Percentiles rank a stretch among this genome's conserved stretches.
Evolutionary conservation across 2,888 invertebrate genomes (phyloP).

Genomic region (Clunio marinus): DNA sequence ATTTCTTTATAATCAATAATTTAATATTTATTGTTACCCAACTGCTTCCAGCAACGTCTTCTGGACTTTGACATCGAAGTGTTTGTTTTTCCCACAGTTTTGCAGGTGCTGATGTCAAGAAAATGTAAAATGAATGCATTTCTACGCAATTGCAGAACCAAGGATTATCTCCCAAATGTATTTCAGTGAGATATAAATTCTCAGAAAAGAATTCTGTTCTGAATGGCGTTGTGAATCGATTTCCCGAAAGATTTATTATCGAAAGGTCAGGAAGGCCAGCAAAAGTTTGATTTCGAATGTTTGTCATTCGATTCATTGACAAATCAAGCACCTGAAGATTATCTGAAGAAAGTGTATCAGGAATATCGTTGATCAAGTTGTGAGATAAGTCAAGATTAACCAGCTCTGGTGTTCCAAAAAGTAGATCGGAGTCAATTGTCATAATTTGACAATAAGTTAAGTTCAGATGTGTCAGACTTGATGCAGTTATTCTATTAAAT

Average conservation of each 20-base stretch:
- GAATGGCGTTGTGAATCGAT: conserved; percentile 64
- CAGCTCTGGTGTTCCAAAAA: conserved; percentile 59
- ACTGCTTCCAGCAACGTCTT: conserved; percentile 57
- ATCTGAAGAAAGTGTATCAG: conserved; percentile 58
- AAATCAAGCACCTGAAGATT: conserved; percentile 59
- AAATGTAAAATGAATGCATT: conserved; percentile 61
- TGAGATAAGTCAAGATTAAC: conserved; percentile 61
- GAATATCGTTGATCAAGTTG: conserved; percentile 62
- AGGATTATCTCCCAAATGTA: conserved; percentile 65
- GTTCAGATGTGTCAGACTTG: conserved; percentile 58
- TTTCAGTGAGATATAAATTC: conserved; percentile 56
- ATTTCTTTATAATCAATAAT: too few relatives aligned
- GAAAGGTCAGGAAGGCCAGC: conserved; percentile 58
- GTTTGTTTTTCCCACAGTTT: conserved; percentile 50
- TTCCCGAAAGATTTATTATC: conserved; percentile 63
- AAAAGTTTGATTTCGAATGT: conserved; percentile 61
- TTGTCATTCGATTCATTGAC: conserved; percentile 57
- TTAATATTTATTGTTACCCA: conserved; percentile 52
- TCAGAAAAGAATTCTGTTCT: conserved; percentile 57
- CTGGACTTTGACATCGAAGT: conserved; percentile 64
- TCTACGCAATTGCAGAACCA: conserved; percentile 73
- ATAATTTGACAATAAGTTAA: conserved; percentile 65
- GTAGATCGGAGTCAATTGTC: conserved; percentile 55
- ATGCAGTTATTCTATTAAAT: conserved; percentile 57
- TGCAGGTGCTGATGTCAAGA: conserved; percentile 56